A percentile compares a stretch with the other conserved stretches of the same genome.
Evolutionary conservation across 2,797 vertebrate species (phyloP).

Genomic region (Peromyscus aztecus): DNA sequence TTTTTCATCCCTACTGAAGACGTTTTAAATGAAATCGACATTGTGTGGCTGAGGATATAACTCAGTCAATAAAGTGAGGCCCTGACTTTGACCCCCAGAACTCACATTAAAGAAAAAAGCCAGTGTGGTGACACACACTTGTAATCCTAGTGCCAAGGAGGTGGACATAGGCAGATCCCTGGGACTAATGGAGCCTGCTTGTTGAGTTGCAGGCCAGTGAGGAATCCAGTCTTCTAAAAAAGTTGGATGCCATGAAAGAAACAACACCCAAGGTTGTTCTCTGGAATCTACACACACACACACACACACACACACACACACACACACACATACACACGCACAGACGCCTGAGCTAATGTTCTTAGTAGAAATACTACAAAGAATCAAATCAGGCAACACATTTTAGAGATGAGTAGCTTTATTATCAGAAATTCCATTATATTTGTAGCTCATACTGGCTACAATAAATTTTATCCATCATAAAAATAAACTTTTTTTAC

Average conservation of each 20-base stretch:
- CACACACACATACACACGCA: background rate
- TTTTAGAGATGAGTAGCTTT: slow-evolving; percentile 69
- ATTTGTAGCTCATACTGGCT: slow-evolving; percentile 62
- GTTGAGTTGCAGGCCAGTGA: background rate
- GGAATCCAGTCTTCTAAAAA: background rate
- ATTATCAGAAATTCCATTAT: slow-evolving; percentile 74
- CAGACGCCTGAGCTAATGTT: background rate
- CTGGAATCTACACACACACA: background rate
- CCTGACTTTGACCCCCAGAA: background rate
- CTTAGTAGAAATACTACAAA: slow-evolving; percentile 16
- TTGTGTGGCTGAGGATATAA: background rate
- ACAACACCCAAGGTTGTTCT: background rate
- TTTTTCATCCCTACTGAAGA: background rate
- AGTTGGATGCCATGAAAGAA: background rate
- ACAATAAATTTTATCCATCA: slow-evolving; percentile 62
- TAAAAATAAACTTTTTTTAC: slow-evolving; percentile 82
- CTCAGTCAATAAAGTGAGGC: background rate
- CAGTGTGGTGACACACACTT: background rate
- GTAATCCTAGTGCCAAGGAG: background rate
- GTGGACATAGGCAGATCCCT: background rate
- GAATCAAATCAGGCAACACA: slow-evolving; percentile 23
- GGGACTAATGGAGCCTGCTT: background rate
- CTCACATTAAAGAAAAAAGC: background rate
- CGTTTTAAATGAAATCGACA: slow-evolving; percentile 9
- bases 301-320: background rate